Evolutionary conservation across 2,888 invertebrate species (phyloP), one percentile per base, ranked within the genome.

Genomic region (Sinopyrophorus schimmeli): DNA sequence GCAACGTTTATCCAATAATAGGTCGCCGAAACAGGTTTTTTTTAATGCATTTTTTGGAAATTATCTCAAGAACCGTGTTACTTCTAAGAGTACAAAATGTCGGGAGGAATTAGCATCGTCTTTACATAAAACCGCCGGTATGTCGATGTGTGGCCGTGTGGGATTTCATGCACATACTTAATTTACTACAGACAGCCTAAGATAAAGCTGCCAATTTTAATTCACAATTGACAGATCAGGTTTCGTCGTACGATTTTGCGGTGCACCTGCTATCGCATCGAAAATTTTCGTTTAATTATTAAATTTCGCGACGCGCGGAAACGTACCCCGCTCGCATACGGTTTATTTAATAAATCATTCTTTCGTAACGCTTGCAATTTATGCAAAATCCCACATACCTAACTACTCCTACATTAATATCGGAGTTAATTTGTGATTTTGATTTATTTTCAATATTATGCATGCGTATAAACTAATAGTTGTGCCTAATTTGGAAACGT

Each of bases 201-300:
- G 30, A 40, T 40, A 40, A 40, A 40, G 20, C 39, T 28, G 39
- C 30, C 39, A 40, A 40, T 35, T 35, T 34, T 34, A 26, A 24
- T 32, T 34, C 34, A 26, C 34, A 26, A 42, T 42, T 35, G 34
- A 35, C 16, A 27, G 32, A 43, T 43, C 34, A 34, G 6, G 34
- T 43, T 43, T 34, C 42, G 9, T 20, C 23, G 9, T 34, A 16
- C 16, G 30, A n/a, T 18, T 11, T 14, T 27, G 15, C 12, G 6
- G 2, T 21, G 17, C 11, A 26, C 26, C 16, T 26, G 38, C 11
- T 38, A 21, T n/a, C n/a, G n/a, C n/a, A n/a, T n/a, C n/a, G n/a
- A n/a, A n/a, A n/a, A n/a, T n/a, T n/a, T n/a, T n/a, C n/a, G n/a
- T n/a, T n/a, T n/a, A n/a, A n/a, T n/a, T n/a, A n/a, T n/a, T n/a